Evolutionary conservation across 2,113 vertebrate species (phyloP).

Genomic region (Meleagris gallopavo): DNA sequence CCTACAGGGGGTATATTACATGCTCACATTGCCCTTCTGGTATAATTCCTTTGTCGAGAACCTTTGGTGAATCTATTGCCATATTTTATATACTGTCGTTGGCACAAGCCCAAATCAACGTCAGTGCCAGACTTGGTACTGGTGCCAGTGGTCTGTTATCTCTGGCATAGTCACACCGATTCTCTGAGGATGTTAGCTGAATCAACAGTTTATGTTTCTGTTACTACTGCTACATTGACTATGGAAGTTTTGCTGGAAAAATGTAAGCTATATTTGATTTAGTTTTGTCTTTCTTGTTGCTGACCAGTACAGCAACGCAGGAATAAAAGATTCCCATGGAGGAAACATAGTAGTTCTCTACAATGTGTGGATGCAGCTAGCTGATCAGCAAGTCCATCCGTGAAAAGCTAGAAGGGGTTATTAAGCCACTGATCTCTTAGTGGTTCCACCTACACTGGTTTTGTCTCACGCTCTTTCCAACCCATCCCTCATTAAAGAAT

Average conservation of each 20-base stretch:
- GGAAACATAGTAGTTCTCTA: background rate
- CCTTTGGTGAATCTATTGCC: background rate
- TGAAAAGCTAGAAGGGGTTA: background rate
- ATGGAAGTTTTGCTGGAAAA: conserved; percentile 56
- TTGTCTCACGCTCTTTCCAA: background rate
- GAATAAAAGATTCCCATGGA: background rate
- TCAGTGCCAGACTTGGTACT: background rate
- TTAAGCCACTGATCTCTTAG: background rate
- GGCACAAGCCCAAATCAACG: background rate
- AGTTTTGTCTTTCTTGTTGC: conserved; percentile 11
- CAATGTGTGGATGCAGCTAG: background rate
- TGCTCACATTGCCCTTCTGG: background rate
- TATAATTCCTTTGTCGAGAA: background rate
- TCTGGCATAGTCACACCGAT: background rate
- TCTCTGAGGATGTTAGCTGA: conserved; percentile 27
- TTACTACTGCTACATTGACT: conserved; percentile 12
- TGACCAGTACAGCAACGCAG: background rate
- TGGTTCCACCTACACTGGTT: background rate
- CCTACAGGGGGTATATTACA: background rate
- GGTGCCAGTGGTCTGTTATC: conserved; percentile 45
- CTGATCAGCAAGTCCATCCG: background rate
- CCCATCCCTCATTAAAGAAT: background rate
- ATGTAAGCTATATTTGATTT: background rate
- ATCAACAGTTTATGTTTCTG: background rate
- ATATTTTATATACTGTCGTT: conserved; percentile 9